Base-by-base conservation (phyloP, 2,113 vertebrate species). In the Coryphaenoides rupestris region DNA sequence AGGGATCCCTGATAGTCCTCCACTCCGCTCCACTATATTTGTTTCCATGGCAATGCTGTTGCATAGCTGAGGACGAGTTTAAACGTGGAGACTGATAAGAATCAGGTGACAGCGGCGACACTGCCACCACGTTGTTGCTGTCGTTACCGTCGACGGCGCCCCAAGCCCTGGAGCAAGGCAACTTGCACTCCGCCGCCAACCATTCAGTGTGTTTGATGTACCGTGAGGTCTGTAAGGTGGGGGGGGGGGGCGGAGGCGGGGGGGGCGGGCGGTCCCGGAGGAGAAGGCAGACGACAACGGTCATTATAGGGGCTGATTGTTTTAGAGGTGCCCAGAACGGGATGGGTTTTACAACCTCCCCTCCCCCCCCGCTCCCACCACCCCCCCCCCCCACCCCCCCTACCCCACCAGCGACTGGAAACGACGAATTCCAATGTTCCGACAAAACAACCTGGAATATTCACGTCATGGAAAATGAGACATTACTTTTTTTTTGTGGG, bases 1-100 rank as follows among this genome's bases (percentile, higher is more conserved):
- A 21, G 70, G 56, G 57, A 63, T 70, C 69, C 66, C 63, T 4
- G 14, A 55, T 61, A 64, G 65, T 59, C 70, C 69, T 69, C 80
- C 62, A 84, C 63, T 23, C 71, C 69, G 14, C n/a, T 28, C 60
- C 54, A 49, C 62, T 22, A 23, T 52, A 59, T 49, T n/a, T 60
- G 84, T 86, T 85, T 81, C 84, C 77, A 83, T 82, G 76, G 78
- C 60, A 70, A 83, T 79, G 33, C 19, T 28, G 69, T 67, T 19
- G 46, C 55, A 63, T 40, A 65, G 50, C 57, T 40, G 40, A 21
- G 57, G 15, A 50, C 4, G 59, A 55, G 58, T 74, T 72, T 61
- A 10, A 33, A 33, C 28, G 21, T 62, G 22, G 28, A 19, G 55
- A 61, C 40, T 21, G 69, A 70, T 72, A 52, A 49, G 59, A 54